Percentiles rank a stretch among this genome's conserved stretches.
These are phyloP conservation scores for Dusona sp. DNA, from an alignment of 2,888 invertebrate genomes.

Conservation along the genomic window DNA sequence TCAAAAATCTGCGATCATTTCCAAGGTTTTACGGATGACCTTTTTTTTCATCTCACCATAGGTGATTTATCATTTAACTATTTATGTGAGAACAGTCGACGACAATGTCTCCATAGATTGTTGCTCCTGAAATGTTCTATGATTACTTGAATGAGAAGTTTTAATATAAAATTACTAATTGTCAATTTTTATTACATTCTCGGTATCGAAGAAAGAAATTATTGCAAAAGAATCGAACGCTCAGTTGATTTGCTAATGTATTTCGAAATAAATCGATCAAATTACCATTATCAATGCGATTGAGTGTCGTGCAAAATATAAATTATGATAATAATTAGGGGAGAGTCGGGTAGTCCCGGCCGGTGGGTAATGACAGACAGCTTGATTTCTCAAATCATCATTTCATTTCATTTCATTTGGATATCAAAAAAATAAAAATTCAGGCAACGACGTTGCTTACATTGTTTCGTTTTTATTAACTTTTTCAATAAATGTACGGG, in stretches of 20 bases:
- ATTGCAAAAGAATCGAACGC: not conserved
- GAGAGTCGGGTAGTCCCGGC: too few relatives aligned
- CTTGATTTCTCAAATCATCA: too few relatives aligned
- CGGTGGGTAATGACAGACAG: too few relatives aligned
- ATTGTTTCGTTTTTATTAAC: too few relatives aligned
- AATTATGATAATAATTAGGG: not conserved
- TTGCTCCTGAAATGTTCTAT: not conserved
- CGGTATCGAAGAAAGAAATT: not conserved
- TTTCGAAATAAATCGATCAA: not conserved
- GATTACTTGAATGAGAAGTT: not conserved
- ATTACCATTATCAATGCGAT: not conserved
- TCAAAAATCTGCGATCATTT: not conserved
- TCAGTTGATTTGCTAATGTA: not conserved
- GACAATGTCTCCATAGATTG: not conserved
- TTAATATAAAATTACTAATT: not conserved
- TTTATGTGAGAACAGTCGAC: not conserved
- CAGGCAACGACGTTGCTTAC: too few relatives aligned
- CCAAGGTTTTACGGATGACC: not conserved
- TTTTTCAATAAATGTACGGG: too few relatives aligned
- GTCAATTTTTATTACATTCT: not conserved
- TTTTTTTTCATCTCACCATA: not conserved
- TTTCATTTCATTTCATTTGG: too few relatives aligned
- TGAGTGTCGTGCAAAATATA: not conserved
- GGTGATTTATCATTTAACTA: not conserved
- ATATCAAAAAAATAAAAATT: too few relatives aligned